These are phyloP conservation scores for Bedellia somnulentella DNA, from an alignment of 2,888 invertebrate species.

Conservation along the genomic window DNA sequence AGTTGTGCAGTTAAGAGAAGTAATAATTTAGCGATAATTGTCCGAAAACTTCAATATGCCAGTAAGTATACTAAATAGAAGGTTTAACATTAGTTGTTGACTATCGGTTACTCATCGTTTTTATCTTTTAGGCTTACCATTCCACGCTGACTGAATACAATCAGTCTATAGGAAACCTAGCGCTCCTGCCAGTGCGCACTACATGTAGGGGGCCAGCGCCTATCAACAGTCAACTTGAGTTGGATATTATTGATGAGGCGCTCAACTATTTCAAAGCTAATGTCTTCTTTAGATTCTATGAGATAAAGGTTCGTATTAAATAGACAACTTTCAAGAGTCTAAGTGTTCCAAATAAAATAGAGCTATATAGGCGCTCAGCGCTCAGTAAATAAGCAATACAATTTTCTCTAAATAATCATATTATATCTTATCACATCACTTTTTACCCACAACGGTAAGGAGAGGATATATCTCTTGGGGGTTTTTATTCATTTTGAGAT, in stretches of 20 bases:
- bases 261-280: constrained; percentile 97
- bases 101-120: not conserved
- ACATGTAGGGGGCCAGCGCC: constrained; percentile 93
- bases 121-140: constrained; percentile 84
- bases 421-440: too few relatives aligned
- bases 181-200: constrained; percentile 87
- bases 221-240: constrained; percentile 62
- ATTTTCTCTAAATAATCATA: too few relatives aligned
- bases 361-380: too few relatives aligned
- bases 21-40: too few relatives aligned
- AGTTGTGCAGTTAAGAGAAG: too few relatives aligned
- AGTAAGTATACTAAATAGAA: not conserved
- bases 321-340: too few relatives aligned
- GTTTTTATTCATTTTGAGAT: too few relatives aligned
- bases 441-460: too few relatives aligned
- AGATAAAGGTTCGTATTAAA: constrained; percentile 97
- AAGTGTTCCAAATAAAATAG: too few relatives aligned
- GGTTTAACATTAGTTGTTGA: not conserved
- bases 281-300: constrained; percentile 98
- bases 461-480: too few relatives aligned
- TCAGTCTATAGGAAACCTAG: constrained; percentile 86
- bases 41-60: constrained; percentile 3
- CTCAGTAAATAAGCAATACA: too few relatives aligned
- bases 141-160: constrained; percentile 79
- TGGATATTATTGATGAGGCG: constrained; percentile 96